Evolutionary conservation across 2,113 vertebrate species (phyloP), one percentile per base, ranked within the genome.

Genomic region (Oryzias curvinotus): DNA sequence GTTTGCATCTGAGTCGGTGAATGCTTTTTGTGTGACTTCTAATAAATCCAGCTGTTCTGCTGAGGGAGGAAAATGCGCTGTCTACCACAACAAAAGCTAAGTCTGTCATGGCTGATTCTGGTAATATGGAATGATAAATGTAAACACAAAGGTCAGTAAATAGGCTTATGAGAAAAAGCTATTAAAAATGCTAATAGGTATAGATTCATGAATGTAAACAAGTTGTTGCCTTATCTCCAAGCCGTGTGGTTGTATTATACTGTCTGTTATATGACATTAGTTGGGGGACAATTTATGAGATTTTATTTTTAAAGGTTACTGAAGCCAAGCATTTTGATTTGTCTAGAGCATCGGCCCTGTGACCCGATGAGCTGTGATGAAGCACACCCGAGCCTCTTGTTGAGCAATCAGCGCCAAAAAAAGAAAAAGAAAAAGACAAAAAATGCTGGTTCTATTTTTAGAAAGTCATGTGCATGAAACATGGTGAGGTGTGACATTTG

Each of bases 401-500:
- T 48, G 47, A 77, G 51, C 43, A 71, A 53, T 67, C 56, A 59
- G 60, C 74, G 58, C 26, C 36, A 43, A 56, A 71, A 59, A 51
- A 58, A 26, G 23, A 44, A 7, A 12, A 23, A 48, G 21, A 23
- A 23, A 2, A n/a, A n/a, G n/a, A n/a, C n/a, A 47, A 48, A 48
- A 18, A 15, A 44, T 25, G 43, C 60, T 52, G 21, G n/a, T 45
- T 52, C 23, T 57, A 18, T 57, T 68, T 81, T 78, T 68, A 77
- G 59, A 65, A 68, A 58, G 47, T 61, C 30, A 41, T 41, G 28
- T 57, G 56, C 42, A 51, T 56, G 42, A 71, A 70, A 75, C 70
- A 73, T 71, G 56, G 53, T 42, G 47, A 54, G 48, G 36, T 65
- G 28, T 17, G 61, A 72, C 80, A 87, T 71, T 75, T 83, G 80